phyloP scores from a whole-genome alignment of 1,140 invertebrate genomes.

The Conus betulinus region DNA sequence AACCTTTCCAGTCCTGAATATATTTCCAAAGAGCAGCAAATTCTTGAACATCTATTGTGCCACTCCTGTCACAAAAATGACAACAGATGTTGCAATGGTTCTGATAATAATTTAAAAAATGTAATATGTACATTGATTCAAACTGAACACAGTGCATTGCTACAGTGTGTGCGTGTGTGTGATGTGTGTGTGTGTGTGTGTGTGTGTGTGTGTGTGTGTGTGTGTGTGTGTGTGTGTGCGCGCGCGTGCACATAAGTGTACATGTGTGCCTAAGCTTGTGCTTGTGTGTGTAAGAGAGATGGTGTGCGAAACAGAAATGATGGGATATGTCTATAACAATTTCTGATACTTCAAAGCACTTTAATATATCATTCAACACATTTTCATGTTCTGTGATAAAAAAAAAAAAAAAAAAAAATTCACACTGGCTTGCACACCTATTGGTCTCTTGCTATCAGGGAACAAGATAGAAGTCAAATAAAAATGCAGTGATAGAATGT shows the following conservation, averaged over 20 bases:
- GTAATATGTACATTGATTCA: neutral
- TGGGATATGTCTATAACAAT: too few species aligned
- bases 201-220: neutral
- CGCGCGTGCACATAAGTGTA: neutral
- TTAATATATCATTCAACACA: too few species aligned
- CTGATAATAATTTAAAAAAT: too few species aligned
- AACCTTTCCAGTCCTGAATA: constrained; percentile 96
- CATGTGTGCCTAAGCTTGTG: neutral
- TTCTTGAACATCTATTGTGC: constrained; percentile 94
- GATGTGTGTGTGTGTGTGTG: neutral
- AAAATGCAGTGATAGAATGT: too few species aligned
- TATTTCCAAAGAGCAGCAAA: constrained; percentile 98
- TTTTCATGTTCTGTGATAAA: too few species aligned
- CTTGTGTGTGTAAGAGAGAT: neutral
- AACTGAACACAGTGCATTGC: neutral
- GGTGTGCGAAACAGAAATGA: too few species aligned
- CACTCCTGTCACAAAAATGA: constrained; percentile 79
- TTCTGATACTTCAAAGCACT: too few species aligned
- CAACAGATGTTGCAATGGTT: neutral
- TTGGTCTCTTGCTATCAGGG: too few species aligned
- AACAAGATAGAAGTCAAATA: too few species aligned
- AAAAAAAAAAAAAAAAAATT: too few species aligned
- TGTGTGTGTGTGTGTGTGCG: neutral
- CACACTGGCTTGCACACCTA: too few species aligned
- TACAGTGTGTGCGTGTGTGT: neutral